Percentiles rank a stretch among this genome's conserved stretches.
Evolutionary conservation across 1,140 invertebrate species (phyloP).

Genomic region (Macrocentrus cingulum): DNA sequence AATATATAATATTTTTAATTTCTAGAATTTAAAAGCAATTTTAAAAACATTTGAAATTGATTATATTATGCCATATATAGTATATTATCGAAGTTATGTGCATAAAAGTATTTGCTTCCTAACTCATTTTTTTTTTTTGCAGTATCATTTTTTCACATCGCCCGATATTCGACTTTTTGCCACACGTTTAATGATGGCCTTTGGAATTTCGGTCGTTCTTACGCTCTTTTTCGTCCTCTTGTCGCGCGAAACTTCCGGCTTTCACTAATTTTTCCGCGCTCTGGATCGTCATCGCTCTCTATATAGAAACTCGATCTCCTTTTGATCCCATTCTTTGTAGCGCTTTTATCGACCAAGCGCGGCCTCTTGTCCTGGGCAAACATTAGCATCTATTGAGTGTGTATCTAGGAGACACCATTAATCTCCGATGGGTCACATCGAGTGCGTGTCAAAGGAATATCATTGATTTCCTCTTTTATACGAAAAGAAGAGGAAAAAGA

Average conservation of each 20-base stretch:
- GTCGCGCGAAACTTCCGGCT: constrained; percentile 12
- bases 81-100: background rate
- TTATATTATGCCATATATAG: background rate
- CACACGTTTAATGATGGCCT: no score
- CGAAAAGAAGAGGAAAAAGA: no score
- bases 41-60: background rate
- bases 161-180: background rate
- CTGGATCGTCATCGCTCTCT: no score
- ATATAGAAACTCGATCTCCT: background rate
- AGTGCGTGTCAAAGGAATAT: background rate
- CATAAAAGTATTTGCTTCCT: no score
- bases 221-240: constrained; percentile 5
- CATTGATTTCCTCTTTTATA: background rate
- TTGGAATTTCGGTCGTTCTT: background rate
- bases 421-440: no score
- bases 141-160: background rate
- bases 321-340: background rate
- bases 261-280: constrained; percentile 19
- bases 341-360: background rate
- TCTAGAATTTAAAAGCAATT: no score
- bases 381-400: background rate
- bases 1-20: background rate
- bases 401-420: no score
- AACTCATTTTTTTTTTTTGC: background rate
- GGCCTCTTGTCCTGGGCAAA: background rate